These are phyloP conservation scores for Papilio aristodemus DNA, from an alignment of 1,140 invertebrate species.

Conservation along the genomic window DNA sequence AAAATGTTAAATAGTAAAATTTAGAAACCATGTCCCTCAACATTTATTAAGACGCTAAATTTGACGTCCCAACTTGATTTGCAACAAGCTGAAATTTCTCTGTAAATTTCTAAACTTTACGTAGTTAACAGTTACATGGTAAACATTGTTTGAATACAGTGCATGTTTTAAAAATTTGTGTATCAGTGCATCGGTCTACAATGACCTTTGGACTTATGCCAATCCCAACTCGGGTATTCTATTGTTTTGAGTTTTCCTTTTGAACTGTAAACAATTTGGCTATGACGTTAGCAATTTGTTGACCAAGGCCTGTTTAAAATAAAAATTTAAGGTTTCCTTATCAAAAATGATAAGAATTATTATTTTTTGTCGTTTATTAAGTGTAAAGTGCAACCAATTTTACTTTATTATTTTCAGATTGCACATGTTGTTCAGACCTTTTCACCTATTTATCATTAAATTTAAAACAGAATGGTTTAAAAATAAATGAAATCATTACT, in stretches of 20 bases:
- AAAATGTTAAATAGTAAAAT: no score
- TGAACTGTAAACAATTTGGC: neutral
- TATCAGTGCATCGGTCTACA: neutral
- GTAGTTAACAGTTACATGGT: no score
- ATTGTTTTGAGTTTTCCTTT: constrained; percentile 12
- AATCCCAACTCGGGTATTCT: neutral
- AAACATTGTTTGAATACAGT: no score
- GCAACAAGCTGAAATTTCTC: no score
- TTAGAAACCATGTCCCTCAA: no score
- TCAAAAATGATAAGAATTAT: constrained; percentile 2
- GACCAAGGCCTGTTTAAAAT: neutral
- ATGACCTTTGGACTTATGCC: constrained; percentile 14
- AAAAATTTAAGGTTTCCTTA: neutral
- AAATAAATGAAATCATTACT: neutral
- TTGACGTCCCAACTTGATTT: no score
- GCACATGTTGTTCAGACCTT: neutral
- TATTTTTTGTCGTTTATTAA: neutral
- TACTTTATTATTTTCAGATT: neutral
- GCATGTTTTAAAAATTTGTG: no score
- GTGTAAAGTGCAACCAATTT: neutral
- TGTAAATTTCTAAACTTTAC: no score
- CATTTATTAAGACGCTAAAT: no score
- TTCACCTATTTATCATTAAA: constrained; percentile 9
- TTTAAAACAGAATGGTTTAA: neutral
- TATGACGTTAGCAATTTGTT: neutral